Conservation (phyloP, 2,113 vertebrate species). For the Crotalus helleri region DNA sequence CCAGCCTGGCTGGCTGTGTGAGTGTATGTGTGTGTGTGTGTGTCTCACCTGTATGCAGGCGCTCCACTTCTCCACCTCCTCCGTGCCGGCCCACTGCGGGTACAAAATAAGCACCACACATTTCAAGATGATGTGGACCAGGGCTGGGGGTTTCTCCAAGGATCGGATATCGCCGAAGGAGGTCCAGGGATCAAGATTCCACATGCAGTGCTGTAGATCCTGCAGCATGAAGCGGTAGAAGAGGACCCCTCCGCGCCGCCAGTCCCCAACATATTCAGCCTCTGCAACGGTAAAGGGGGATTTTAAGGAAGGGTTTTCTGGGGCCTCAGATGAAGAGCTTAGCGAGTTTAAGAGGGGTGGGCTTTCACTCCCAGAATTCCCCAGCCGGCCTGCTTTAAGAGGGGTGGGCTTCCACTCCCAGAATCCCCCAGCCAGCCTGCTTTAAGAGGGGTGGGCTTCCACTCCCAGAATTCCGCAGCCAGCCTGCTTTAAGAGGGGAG, state of each 20-base stretch:
- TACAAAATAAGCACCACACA: constrained; percentile 66
- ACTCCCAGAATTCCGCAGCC: too few relatives aligned
- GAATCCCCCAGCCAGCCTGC: too few relatives aligned
- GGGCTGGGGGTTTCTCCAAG: constrained; percentile 27
- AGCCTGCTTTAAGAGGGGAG: too few relatives aligned
- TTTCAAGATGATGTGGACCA: constrained; percentile 56
- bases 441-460: too few relatives aligned
- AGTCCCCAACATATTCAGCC: constrained; percentile 51
- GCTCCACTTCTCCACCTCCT: constrained; percentile 59
- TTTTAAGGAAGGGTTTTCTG: not conserved
- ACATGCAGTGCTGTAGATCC: constrained; percentile 66
- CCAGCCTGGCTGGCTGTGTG: not conserved
- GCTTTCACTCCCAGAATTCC: not conserved
- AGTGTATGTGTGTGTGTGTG: not conserved
- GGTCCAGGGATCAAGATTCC: constrained; percentile 25
- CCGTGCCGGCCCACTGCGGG: constrained; percentile 58
- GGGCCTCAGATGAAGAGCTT: too few relatives aligned
- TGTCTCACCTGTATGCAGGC: constrained; percentile 67
- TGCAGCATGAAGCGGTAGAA: constrained; percentile 74
- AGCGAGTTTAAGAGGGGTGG: not conserved
- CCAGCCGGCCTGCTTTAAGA: too few relatives aligned
- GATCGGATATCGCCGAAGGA: constrained; percentile 50
- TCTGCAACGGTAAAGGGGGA: constrained; percentile 61
- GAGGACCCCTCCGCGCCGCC: constrained; percentile 54
- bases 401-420: too few relatives aligned